These are phyloP conservation scores for Mactra quadrangularis DNA, from an alignment of 1,140 invertebrate genomes.

Conservation along the genomic window DNA sequence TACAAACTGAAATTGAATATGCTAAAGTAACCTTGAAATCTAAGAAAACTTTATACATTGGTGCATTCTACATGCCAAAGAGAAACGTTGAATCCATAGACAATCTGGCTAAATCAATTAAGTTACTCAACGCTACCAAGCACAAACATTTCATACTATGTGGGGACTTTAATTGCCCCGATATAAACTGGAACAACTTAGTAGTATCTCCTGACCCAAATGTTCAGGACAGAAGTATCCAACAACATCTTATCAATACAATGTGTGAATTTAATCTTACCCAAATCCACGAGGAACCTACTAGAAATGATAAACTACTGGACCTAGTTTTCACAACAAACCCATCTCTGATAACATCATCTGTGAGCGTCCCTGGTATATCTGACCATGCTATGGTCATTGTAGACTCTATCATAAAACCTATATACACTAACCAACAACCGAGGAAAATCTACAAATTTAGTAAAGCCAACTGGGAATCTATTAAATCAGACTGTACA, in stretches of 20 bases:
- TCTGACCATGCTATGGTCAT: constrained; percentile 43
- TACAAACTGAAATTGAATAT: constrained; percentile 59
- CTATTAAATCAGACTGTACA: neutral
- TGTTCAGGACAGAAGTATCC: constrained; percentile 10
- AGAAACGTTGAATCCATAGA: neutral
- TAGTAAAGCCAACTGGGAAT: neutral
- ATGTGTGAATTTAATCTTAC: constrained; percentile 3
- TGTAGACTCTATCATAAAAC: constrained; percentile 5
- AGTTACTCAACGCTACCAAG: neutral
- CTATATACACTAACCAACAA: neutral
- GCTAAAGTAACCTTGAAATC: constrained; percentile 28
- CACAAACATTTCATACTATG: constrained; percentile 29
- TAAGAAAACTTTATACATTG: neutral
- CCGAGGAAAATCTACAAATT: neutral
- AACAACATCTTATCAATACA: constrained; percentile 28
- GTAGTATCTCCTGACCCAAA: neutral
- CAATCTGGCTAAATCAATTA: neutral
- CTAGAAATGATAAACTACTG: constrained; percentile 23
- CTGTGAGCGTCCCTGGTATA: neutral
- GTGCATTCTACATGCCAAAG: neutral
- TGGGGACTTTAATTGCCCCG: constrained; percentile 49
- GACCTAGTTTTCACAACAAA: constrained; percentile 30
- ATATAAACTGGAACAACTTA: constrained; percentile 35
- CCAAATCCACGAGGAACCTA: constrained; percentile 29
- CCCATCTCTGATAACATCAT: constrained; percentile 23